Base-by-base conservation (phyloP, 2,888 invertebrate species). In the Lissocephala sabroskyi region DNA sequence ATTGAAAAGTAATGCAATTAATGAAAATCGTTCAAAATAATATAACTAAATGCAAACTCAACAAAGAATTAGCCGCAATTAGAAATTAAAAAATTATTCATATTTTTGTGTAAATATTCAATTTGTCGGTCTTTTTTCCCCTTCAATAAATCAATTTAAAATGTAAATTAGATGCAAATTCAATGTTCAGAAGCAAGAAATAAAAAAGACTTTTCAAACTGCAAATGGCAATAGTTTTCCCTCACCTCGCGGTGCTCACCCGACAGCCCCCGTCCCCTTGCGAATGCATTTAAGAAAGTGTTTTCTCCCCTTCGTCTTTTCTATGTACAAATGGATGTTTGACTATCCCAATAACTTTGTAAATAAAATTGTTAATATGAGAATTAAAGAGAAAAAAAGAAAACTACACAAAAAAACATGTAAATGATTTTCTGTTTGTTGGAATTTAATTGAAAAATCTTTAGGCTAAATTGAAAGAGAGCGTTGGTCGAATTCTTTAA, bases 361-460 rank as follows among this genome's bases (percentile, higher is more conserved):
- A 75, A 41, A 71, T 60, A 56, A n/a, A n/a, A 64, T 66, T 74
- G 71, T 73, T 73, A 75, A n/a, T n/a, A 18, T 28, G 28, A 29
- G 16, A 26, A 26, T 23, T 14, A 16, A 33, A 26, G n/a, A 11
- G 50, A 26, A 26, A 40, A 35, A 16, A 33, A 26, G n/a, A 11
- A 51, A 49, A 54, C n/a, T n/a, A n/a, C n/a, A n/a, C n/a, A n/a
- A n/a, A n/a, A n/a, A n/a, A n/a, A n/a, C n/a, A n/a, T n/a, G n/a
- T n/a, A n/a, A n/a, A n/a, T n/a, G n/a, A n/a, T n/a, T 57, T 56
- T 56, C 33, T 16, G 45, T 49, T 52, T 10, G 16, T 9, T 26
- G 11, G 39, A 49, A 52, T 18, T 32, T 35, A 40, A 45, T 29
- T 32, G 19, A 6, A 11, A 9, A 51, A 42, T 65, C 37, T 59